A percentile compares a stretch with the other conserved stretches of the same genome.
These are phyloP conservation scores for Glyptemys insculpta DNA, from an alignment of 2,797 vertebrate species.

Conservation along the genomic window DNA sequence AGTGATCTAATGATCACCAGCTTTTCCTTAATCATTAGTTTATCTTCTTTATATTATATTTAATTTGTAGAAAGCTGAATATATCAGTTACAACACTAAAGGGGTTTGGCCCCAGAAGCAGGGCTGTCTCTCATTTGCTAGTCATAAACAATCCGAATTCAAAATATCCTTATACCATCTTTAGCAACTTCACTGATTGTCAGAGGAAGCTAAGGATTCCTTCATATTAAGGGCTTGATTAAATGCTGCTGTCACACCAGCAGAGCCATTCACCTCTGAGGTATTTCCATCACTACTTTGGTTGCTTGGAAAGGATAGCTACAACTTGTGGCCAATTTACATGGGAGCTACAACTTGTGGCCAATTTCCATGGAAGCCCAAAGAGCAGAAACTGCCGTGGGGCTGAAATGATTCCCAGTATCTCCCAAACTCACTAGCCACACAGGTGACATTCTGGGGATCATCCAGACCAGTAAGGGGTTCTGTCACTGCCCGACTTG, in stretches of 20 bases:
- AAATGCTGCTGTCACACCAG: background rate
- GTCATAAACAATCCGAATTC: background rate
- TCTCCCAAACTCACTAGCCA: background rate
- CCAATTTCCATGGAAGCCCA: rapidly evolving
- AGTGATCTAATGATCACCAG: background rate
- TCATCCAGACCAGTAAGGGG: no score
- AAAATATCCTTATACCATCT: background rate
- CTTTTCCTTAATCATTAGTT: background rate
- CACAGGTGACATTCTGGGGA: background rate
- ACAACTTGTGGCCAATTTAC: rapidly evolving
- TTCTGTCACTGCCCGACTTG: no score
- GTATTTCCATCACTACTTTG: background rate
- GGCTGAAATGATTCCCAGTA: background rate
- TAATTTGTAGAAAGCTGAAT: background rate
- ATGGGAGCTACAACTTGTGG: background rate
- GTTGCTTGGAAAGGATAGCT: background rate
- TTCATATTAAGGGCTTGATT: background rate
- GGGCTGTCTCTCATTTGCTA: background rate
- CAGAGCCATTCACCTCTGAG: background rate
- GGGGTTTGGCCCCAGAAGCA: background rate
- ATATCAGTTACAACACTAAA: background rate
- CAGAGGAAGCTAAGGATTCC: background rate
- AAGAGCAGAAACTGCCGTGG: background rate
- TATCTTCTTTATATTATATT: background rate
- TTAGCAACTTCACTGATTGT: background rate